A percentile compares a stretch with the other conserved stretches of the same genome.
Conservation (phyloP, 2,797 vertebrate species). For the Botia almorhae region DNA sequence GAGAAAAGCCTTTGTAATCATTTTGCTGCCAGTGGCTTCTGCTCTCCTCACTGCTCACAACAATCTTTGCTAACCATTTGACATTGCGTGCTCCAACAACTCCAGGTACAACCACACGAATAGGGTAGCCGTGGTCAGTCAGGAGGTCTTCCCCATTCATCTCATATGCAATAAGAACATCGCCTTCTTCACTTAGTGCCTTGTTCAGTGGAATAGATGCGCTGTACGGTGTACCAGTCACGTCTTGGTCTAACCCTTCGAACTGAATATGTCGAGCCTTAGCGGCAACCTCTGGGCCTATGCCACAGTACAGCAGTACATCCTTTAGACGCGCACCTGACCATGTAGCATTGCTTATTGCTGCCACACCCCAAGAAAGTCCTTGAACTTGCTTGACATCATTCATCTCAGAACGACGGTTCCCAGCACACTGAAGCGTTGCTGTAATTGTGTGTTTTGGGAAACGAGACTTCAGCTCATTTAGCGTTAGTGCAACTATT, state of each 20-base stretch:
- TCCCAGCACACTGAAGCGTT: conserved; percentile 94
- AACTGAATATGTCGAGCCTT: conserved; percentile 88
- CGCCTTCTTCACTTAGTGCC: conserved; percentile 81
- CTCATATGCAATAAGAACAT: conserved; percentile 92
- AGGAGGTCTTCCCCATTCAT: conserved; percentile 91
- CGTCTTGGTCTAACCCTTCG: conserved; percentile 88
- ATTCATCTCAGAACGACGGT: conserved; percentile 90
- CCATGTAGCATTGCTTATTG: conserved; percentile 92
- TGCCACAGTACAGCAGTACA: conserved; percentile 85
- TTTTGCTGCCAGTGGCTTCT: conserved; percentile 93
- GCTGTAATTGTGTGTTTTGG: conserved; percentile 86
- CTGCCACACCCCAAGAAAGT: conserved; percentile 86
- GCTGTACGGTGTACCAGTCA: conserved; percentile 82
- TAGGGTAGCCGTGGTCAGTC: conserved; percentile 89
- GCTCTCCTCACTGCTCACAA: conserved; percentile 86
- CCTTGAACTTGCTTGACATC: conserved; percentile 86
- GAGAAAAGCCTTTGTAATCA: conserved; percentile 95
- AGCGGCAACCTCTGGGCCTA: conserved; percentile 64
- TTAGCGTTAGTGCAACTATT: conserved; percentile 77
- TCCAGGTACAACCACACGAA: conserved; percentile 89
- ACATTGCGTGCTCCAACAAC: conserved; percentile 91
- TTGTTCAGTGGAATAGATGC: conserved; percentile 87
- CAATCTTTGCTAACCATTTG: conserved; percentile 88
- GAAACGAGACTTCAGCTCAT: conserved; percentile 84
- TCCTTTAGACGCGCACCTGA: conserved; percentile 85